Evolutionary conservation across 2,797 vertebrate genomes (phyloP).

Genomic region (Arctocebus calabarensis): DNA sequence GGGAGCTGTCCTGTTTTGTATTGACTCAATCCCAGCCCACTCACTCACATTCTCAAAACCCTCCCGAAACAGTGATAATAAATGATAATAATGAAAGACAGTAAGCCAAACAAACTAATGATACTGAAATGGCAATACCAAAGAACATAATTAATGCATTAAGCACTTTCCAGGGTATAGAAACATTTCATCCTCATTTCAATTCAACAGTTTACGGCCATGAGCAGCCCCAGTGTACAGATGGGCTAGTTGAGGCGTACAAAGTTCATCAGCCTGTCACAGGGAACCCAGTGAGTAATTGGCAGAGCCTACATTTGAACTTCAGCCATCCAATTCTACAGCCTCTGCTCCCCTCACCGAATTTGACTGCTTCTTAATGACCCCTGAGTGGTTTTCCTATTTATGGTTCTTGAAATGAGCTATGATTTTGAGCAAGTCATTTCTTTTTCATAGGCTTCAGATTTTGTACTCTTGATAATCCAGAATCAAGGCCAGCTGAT

Average conservation of each 20-base stretch:
- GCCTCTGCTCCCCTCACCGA: rapidly evolving
- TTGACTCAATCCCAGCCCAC: not conserved
- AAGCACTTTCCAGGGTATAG: not conserved
- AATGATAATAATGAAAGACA: not conserved
- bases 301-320: not conserved
- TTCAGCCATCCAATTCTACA: too few relatives aligned
- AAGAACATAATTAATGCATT: not conserved
- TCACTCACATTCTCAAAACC: not conserved
- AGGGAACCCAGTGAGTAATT: not conserved
- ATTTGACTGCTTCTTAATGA: not conserved
- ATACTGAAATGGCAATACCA: not conserved
- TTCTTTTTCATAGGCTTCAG: not conserved
- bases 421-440: not conserved
- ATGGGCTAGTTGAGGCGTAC: not conserved
- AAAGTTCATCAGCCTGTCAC: not conserved
- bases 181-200: not conserved
- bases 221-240: not conserved
- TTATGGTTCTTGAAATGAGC: not conserved
- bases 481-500: not conserved
- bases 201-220: not conserved
- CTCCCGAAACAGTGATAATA: not conserved
- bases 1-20: not conserved
- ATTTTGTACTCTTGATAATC: not conserved
- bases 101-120: not conserved
- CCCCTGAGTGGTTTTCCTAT: too few relatives aligned